Conservation (phyloP, 2,113 vertebrate species). For the Clarias batrachus region DNA sequence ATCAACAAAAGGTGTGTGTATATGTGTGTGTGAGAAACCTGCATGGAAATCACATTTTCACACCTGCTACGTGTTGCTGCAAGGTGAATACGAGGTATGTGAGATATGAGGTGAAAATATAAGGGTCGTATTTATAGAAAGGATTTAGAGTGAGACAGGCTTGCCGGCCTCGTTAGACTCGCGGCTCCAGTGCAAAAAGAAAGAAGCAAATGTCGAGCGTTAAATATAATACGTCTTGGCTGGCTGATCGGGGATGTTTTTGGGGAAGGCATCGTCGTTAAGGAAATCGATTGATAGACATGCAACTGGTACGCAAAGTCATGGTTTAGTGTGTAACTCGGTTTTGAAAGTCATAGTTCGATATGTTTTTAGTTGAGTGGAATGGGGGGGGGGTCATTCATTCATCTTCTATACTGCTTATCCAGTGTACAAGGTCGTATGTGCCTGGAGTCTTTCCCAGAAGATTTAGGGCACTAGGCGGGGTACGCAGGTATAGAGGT, state of each 20-base stretch:
- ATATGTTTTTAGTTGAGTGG: too few relatives aligned
- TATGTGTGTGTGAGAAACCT: neutral
- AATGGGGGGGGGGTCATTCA: too few relatives aligned
- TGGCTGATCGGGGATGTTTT: neutral
- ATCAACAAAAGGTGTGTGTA: slow-evolving; percentile 3
- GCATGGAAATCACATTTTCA: neutral
- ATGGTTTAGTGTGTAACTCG: too few relatives aligned
- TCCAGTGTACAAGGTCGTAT: too few relatives aligned
- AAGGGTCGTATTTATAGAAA: neutral
- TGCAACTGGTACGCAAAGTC: too few relatives aligned
- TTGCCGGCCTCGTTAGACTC: neutral
- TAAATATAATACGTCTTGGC: neutral
- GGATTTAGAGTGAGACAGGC: neutral
- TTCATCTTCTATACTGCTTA: too few relatives aligned
- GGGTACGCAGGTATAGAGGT: too few relatives aligned
- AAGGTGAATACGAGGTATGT: neutral
- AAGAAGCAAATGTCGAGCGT: neutral
- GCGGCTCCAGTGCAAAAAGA: neutral
- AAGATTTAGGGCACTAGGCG: too few relatives aligned
- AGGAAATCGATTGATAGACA: neutral
- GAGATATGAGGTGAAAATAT: neutral
- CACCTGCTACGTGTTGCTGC: neutral
- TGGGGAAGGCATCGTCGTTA: neutral
- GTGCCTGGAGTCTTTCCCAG: too few relatives aligned
- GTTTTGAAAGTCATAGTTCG: too few relatives aligned